Conservation (phyloP, 2,888 invertebrate genomes). For the Eilema sororculum region DNA sequence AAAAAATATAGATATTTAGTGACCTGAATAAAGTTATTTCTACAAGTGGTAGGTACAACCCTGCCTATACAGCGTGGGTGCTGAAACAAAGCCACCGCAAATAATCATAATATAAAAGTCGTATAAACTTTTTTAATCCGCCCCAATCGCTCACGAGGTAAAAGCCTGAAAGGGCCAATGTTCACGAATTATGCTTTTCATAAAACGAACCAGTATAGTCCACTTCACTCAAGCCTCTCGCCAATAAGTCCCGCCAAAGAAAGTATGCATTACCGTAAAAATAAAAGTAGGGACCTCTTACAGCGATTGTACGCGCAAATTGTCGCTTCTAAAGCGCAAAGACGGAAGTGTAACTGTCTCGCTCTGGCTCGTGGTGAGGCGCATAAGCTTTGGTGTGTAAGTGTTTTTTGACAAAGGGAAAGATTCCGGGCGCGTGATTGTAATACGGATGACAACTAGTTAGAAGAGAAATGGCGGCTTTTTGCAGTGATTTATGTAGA, state of each 20-base stretch:
- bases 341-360: slow-evolving; percentile 46
- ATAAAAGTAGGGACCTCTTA: slow-evolving; percentile 77
- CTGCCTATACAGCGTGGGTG: not conserved
- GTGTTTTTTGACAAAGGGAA: slow-evolving; percentile 66
- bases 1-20: too few species aligned
- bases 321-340: slow-evolving; percentile 46
- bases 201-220: slow-evolving; percentile 49
- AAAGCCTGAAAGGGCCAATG: slow-evolving; percentile 50
- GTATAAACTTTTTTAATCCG: slow-evolving; percentile 48
- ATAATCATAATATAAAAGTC: slow-evolving; percentile 23
- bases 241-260: slow-evolving; percentile 64
- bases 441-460: slow-evolving; percentile 60
- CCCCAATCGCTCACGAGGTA: slow-evolving; percentile 41
- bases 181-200: slow-evolving; percentile 60
- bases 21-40: not conserved
- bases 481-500: slow-evolving; percentile 50
- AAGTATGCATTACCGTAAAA: slow-evolving; percentile 77
- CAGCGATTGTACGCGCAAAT: slow-evolving; percentile 64
- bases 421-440: slow-evolving; percentile 68
- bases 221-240: slow-evolving; percentile 55
- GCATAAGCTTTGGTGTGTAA: slow-evolving; percentile 49
- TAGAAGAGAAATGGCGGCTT: slow-evolving; percentile 51
- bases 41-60: not conserved
- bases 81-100: slow-evolving; percentile 12
- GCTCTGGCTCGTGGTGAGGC: slow-evolving; percentile 36